Percentiles rank a stretch among this genome's conserved stretches.
These are phyloP conservation scores for Cabera pusaria DNA, from an alignment of 2,888 invertebrate genomes.

Conservation along the genomic window DNA sequence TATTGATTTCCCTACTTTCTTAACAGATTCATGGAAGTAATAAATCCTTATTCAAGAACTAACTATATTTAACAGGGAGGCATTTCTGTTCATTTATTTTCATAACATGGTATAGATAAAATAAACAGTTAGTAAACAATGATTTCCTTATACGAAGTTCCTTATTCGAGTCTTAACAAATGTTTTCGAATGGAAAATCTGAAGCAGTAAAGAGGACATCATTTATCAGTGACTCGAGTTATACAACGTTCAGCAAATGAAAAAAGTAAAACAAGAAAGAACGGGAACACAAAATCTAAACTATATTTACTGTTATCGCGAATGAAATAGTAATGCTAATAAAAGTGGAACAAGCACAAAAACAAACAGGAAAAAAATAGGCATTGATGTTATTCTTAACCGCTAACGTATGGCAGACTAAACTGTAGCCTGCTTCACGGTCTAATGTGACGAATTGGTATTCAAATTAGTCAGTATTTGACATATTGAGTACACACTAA, in stretches of 20 bases:
- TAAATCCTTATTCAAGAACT: slow-evolving; percentile 7
- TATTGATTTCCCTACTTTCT: slow-evolving; percentile 37
- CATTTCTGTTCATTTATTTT: slow-evolving; percentile 9
- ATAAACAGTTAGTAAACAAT: slow-evolving; percentile 6
- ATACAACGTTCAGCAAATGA: slow-evolving; percentile 16
- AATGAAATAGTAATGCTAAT: slow-evolving; percentile 9
- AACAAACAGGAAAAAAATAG: slow-evolving; percentile 17
- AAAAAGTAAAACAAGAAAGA: slow-evolving; percentile 15
- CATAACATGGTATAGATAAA: slow-evolving; percentile 1
- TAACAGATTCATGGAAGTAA: slow-evolving; percentile 16
- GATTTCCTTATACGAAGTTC: slow-evolving; percentile 8
- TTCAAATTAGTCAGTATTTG: slow-evolving; percentile 2
- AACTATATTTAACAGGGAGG: slow-evolving; percentile 8
- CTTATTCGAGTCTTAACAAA: slow-evolving; percentile 2
- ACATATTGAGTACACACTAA: neutral
- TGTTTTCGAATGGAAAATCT: slow-evolving; percentile 10
- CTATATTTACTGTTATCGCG: slow-evolving; percentile 13
- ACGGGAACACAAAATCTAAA: slow-evolving; percentile 1
- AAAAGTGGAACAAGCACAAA: slow-evolving; percentile 19
- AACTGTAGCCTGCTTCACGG: slow-evolving; percentile 1
- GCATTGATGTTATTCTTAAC: slow-evolving; percentile 9
- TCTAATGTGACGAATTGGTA: slow-evolving; percentile 1
- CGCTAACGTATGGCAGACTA: neutral
- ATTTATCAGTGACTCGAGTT: slow-evolving; percentile 30
- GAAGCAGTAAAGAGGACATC: slow-evolving; percentile 23